These are phyloP conservation scores for Himalopsyche tibetana DNA, from an alignment of 2,888 invertebrate genomes.

Conservation along the genomic window DNA sequence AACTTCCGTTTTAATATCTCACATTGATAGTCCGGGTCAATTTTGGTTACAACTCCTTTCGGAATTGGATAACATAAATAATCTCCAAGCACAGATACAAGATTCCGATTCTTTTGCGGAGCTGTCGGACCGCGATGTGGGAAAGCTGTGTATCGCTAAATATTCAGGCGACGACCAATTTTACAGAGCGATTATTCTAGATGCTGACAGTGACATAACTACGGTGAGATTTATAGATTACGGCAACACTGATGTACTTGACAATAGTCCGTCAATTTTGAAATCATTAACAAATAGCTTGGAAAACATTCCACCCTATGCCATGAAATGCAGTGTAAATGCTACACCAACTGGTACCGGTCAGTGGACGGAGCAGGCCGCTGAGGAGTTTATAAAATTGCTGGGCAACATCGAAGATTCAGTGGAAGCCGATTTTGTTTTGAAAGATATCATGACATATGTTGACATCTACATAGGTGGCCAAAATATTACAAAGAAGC, in stretches of 20 bases:
- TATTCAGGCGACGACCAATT: conserved; percentile 91
- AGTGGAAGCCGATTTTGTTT: conserved; percentile 76
- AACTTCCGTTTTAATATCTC: conserved; percentile 68
- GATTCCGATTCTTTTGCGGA: conserved; percentile 75
- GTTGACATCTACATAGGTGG: conserved; percentile 81
- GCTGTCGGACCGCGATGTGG: conserved; percentile 78
- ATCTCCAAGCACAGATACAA: conserved; percentile 82
- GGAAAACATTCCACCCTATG: conserved; percentile 77
- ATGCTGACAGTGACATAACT: conserved; percentile 85
- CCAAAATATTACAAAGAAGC: conserved; percentile 78
- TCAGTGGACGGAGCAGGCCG: conserved; percentile 82
- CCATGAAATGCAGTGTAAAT: conserved; percentile 82
- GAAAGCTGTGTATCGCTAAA: conserved; percentile 84
- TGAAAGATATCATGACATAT: conserved; percentile 79
- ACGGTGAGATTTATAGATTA: conserved; percentile 88
- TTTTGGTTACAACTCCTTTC: conserved; percentile 85
- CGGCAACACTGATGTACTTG: conserved; percentile 86
- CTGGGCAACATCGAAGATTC: conserved; percentile 76
- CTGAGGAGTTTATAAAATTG: conserved; percentile 76
- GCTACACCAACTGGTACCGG: conserved; percentile 80
- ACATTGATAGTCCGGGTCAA: conserved; percentile 85
- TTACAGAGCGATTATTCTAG: conserved; percentile 94
- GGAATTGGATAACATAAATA: conserved; percentile 76
- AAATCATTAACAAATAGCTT: conserved; percentile 80
- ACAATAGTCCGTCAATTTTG: conserved; percentile 78